Evolutionary conservation across 1,140 invertebrate genomes (phyloP).

Genomic region (Wasmannia auropunctata): DNA sequence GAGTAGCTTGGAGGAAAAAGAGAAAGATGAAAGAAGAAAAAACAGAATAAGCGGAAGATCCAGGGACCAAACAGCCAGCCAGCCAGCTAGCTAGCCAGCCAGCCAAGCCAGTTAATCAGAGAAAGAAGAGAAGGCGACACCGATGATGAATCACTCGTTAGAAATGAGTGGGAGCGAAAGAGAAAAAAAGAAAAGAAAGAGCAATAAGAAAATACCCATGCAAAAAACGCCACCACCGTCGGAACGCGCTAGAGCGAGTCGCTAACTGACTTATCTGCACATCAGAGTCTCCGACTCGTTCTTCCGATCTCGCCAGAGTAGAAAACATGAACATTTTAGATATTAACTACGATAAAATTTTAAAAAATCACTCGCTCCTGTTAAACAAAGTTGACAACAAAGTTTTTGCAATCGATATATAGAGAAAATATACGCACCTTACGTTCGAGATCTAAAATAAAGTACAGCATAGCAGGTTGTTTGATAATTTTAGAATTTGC

Average conservation of each 20-base stretch:
- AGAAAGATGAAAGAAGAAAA: constrained; percentile 50
- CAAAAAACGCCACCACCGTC: constrained; percentile 79
- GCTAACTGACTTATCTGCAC: constrained; percentile 84
- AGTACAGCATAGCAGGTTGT: not conserved
- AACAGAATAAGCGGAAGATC: constrained; percentile 48
- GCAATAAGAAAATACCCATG: constrained; percentile 78
- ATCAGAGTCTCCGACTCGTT: constrained; percentile 55
- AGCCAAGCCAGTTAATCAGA: constrained; percentile 69
- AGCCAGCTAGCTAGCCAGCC: constrained; percentile 48
- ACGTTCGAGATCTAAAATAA: not conserved
- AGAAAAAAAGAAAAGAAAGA: constrained; percentile 66
- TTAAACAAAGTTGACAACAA: not conserved
- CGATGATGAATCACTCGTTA: constrained; percentile 83
- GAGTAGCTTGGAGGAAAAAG: constrained; percentile 50
- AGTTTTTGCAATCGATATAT: not conserved
- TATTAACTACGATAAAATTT: constrained; percentile 9
- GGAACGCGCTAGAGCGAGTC: constrained; percentile 84
- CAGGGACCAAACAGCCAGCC: constrained; percentile 70
- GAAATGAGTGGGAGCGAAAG: constrained; percentile 75
- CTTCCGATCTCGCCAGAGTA: not conserved
- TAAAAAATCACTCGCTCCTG: not conserved
- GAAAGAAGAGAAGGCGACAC: constrained; percentile 79
- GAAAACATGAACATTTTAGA: not conserved
- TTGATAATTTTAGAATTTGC: not conserved
- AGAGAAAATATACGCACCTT: not conserved